Evolutionary conservation across 2,113 vertebrate genomes (phyloP), one percentile per base, ranked within the genome.

Genomic region (Catagonus wagneri): DNA sequence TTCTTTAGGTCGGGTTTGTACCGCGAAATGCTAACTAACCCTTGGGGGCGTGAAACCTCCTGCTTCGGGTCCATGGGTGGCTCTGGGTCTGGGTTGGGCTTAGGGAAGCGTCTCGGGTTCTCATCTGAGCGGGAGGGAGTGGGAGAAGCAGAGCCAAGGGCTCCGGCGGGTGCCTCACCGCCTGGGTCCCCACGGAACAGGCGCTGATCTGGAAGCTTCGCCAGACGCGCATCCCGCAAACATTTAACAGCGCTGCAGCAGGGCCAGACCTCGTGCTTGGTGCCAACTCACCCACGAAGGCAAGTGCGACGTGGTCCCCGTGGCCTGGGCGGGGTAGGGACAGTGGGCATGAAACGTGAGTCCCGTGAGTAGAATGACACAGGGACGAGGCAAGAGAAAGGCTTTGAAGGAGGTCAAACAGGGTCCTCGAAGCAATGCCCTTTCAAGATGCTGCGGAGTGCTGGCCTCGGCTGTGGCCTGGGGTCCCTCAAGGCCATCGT

Each of bases 401-500:
- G 2, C 60, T 88, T 81, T 4, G 10, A 75, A 63, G 39, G 34
- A 79, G 79, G 52, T 1, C 8, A 32, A 19, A 2, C 7, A 7
- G 27, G 61, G 23, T n/a, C 19, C 22, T 63, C 6, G 56, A 25
- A 34, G 52, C 20, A 36, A 25, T 2, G 9, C 22, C 22, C 65
- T 71, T 56, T 36, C 22, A 32, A 52, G 25, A 39, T 52, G 32
- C 9, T 34, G 60, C 84, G 58, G 39, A 56, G 9, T 4, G 1
- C 4, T 0, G 22, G 17, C 3, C 39, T 44, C 13, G n/a, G 2
- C 14, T 36, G 56, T 27, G 83, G 66, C 34, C 71, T 34, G 8
- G 13, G 15, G 12, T 1, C 20, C 7, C 0, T 25, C 8, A 5
- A 1, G 27, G 36, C 14, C n/a, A n/a, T 63, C 69, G 1, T n/a